Conservation (phyloP, 2,113 vertebrate species). For the Scomber scombrus region DNA sequence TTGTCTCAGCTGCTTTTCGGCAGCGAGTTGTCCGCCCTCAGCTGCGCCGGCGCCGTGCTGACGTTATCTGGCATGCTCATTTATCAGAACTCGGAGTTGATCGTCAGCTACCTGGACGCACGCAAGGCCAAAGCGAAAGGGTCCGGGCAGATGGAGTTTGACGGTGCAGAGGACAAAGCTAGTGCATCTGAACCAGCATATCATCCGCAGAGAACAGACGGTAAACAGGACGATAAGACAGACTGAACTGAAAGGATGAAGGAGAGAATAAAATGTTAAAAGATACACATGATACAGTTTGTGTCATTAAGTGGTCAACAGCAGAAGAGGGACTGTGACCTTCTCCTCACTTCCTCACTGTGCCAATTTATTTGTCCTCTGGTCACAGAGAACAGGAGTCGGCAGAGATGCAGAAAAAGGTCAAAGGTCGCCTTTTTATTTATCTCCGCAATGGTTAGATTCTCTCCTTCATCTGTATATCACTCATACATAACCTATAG, state of each 20-base stretch:
- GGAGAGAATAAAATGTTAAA: constrained; percentile 15
- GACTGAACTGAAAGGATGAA: constrained; percentile 66
- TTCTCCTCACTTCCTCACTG: constrained; percentile 63
- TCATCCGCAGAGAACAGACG: constrained; percentile 38
- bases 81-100: constrained; percentile 93
- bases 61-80: constrained; percentile 92
- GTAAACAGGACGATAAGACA: constrained; percentile 60
- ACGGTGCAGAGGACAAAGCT: neutral
- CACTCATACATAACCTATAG: constrained; percentile 40
- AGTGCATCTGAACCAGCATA: constrained; percentile 27
- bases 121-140: constrained; percentile 56
- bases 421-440: constrained; percentile 57
- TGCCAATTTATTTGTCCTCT: constrained; percentile 71
- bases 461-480: constrained; percentile 45
- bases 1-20: constrained; percentile 92
- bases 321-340: constrained; percentile 28
- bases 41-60: constrained; percentile 91
- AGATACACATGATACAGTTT: neutral
- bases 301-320: neutral
- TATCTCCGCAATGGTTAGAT: neutral
- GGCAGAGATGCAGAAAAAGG: constrained; percentile 25
- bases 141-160: neutral
- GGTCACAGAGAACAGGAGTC: constrained; percentile 22
- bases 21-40: constrained; percentile 88
- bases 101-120: constrained; percentile 83